These are phyloP conservation scores for Saccostrea cuccullata DNA, from an alignment of 1,140 invertebrate genomes.

Conservation along the genomic window DNA sequence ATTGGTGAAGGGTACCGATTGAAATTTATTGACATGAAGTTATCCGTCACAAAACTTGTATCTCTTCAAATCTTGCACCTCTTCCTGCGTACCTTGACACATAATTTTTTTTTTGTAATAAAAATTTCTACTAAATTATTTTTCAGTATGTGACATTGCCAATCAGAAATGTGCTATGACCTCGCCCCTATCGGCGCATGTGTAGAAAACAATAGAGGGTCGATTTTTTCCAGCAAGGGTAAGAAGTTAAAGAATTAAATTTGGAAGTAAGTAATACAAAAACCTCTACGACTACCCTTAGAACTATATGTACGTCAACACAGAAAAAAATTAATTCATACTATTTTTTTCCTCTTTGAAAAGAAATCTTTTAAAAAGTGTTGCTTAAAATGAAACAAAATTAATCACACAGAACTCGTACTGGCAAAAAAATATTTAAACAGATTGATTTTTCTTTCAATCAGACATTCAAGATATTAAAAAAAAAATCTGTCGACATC, in stretches of 20 bases:
- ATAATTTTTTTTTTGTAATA: too few species aligned
- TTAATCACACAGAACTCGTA: background rate
- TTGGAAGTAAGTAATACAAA: background rate
- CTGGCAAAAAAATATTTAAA: background rate
- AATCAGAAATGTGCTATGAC: slow-evolving; percentile 55
- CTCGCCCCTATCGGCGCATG: slow-evolving; percentile 60
- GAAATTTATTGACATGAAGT: background rate
- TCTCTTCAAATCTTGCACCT: too few species aligned
- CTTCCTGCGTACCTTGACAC: too few species aligned
- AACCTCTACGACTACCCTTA: background rate
- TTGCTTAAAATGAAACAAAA: too few species aligned
- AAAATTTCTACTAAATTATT: background rate
- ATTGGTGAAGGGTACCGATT: background rate
- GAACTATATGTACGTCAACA: background rate
- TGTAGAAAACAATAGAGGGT: slow-evolving; percentile 49
- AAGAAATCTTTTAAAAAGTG: too few species aligned
- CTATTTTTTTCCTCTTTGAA: background rate
- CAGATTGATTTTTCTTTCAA: background rate
- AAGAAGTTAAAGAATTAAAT: background rate
- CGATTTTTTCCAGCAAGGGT: slow-evolving; percentile 60
- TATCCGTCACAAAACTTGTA: too few species aligned
- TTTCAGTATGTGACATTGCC: slow-evolving; percentile 56
- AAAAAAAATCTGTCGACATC: background rate
- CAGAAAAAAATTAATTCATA: background rate
- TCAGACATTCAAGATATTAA: too few species aligned